phyloP scores from a whole-genome alignment of 2,797 vertebrate genomes.

The Pelodytes ibericus region DNA sequence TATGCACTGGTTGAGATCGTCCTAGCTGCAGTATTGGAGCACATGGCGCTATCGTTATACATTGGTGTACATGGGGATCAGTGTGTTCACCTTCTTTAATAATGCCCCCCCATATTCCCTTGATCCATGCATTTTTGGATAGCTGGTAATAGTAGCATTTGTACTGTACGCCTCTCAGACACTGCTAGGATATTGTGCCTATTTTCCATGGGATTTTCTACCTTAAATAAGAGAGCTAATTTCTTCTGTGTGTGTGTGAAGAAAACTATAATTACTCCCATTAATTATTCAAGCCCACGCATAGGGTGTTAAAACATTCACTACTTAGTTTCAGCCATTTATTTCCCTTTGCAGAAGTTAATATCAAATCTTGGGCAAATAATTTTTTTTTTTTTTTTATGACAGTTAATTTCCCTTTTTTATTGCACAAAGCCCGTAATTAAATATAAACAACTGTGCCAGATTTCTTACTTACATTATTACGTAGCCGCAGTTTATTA shows the following conservation, averaged over 20 bases:
- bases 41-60: too few species aligned
- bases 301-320: not conserved
- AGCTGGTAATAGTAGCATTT: too few species aligned
- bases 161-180: not conserved
- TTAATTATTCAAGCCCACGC: slow-evolving; percentile 43
- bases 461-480: slow-evolving; percentile 1
- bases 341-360: slow-evolving; percentile 33
- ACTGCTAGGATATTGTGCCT: not conserved
- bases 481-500: slow-evolving; percentile 13
- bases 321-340: slow-evolving; percentile 8
- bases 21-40: too few species aligned
- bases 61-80: too few species aligned
- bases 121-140: too few species aligned
- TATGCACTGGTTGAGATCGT: too few species aligned
- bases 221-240: not conserved
- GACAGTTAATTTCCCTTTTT: slow-evolving; percentile 18
- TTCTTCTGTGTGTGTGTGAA: slow-evolving; percentile 4
- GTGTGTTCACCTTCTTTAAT: too few species aligned
- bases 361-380: slow-evolving; percentile 36
- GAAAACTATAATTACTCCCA: slow-evolving; percentile 17
- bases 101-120: too few species aligned
- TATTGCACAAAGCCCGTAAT: slow-evolving; percentile 34
- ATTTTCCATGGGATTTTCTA: not conserved
- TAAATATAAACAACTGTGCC: slow-evolving; percentile 20
- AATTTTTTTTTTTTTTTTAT: slow-evolving; percentile 29